Evolutionary conservation across 2,888 invertebrate genomes (phyloP).

Genomic region (Eristalis pertinax): DNA sequence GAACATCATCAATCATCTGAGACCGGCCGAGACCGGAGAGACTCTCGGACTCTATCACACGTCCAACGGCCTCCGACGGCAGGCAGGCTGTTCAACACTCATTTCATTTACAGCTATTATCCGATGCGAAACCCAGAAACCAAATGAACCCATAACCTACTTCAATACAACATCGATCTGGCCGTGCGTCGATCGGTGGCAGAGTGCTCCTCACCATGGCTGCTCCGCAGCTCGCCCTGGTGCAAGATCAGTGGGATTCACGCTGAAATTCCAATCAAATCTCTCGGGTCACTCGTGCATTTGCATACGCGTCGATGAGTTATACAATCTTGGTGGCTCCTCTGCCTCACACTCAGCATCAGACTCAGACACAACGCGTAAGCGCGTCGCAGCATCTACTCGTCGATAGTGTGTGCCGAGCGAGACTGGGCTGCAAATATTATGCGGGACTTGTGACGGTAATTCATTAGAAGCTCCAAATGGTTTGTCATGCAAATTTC

Average conservation of each 20-base stretch:
- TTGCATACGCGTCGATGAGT: constrained; percentile 20
- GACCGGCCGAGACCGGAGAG: not conserved
- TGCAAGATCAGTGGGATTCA: constrained; percentile 61
- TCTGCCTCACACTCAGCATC: not conserved
- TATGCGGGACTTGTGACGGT: constrained; percentile 24
- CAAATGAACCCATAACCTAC: constrained; percentile 63
- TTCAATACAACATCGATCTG: constrained; percentile 50
- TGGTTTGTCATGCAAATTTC: constrained; percentile 38
- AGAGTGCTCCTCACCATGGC: not conserved
- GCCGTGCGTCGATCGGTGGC: not conserved
- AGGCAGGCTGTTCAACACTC: not conserved
- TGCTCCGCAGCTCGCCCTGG: not conserved
- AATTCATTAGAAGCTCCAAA: constrained; percentile 19
- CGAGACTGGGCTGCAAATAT: constrained; percentile 34
- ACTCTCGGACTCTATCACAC: not conserved
- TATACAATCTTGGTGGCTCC: not conserved
- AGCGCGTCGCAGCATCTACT: too few relatives aligned
- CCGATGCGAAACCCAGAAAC: constrained; percentile 57
- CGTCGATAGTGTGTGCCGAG: not conserved
- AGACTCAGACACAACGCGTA: too few relatives aligned
- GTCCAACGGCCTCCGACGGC: too few relatives aligned
- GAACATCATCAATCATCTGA: not conserved
- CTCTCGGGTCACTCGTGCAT: constrained; percentile 19
- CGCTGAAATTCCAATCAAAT: constrained; percentile 36
- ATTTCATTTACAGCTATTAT: constrained; percentile 60